A percentile compares a stretch with the other conserved stretches of the same genome.
phyloP scores from a whole-genome alignment of 1,140 invertebrate genomes.

The Dolichoris vasculosae region DNA sequence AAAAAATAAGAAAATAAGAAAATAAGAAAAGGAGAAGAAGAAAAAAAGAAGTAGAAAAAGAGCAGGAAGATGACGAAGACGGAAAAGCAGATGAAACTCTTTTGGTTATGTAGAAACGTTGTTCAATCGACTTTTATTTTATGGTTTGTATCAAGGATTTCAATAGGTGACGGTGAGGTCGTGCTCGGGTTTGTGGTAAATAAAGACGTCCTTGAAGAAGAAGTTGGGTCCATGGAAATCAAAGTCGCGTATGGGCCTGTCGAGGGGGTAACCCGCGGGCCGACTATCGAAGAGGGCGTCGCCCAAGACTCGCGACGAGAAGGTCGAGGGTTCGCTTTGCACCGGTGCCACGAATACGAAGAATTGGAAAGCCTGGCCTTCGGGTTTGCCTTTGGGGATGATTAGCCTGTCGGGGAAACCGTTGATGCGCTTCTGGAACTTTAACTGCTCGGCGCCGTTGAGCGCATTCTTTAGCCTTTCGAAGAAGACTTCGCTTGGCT shows the following conservation, averaged over 20 bases:
- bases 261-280: constrained; percentile 81
- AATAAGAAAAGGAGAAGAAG: not conserved
- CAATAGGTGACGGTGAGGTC: constrained; percentile 62
- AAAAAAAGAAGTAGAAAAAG: constrained; percentile 7
- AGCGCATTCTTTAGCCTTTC: constrained; percentile 62
- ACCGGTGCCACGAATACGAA: constrained; percentile 80
- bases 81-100: not conserved
- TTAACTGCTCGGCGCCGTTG: constrained; percentile 57
- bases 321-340: constrained; percentile 56
- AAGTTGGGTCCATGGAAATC: constrained; percentile 80
- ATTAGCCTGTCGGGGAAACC: constrained; percentile 80
- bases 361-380: constrained; percentile 79
- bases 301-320: constrained; percentile 63
- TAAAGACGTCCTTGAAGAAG: constrained; percentile 78
- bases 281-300: constrained; percentile 61
- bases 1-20: not conserved
- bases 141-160: not conserved
- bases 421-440: constrained; percentile 62
- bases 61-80: not conserved
- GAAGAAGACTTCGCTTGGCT: constrained; percentile 64
- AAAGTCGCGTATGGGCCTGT: constrained; percentile 75
- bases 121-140: not conserved
- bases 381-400: constrained; percentile 80
- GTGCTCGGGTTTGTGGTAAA: constrained; percentile 78
- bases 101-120: not conserved